Evolutionary conservation across 2,888 invertebrate species (phyloP).

Genomic region (Hybos culiciformis): DNA sequence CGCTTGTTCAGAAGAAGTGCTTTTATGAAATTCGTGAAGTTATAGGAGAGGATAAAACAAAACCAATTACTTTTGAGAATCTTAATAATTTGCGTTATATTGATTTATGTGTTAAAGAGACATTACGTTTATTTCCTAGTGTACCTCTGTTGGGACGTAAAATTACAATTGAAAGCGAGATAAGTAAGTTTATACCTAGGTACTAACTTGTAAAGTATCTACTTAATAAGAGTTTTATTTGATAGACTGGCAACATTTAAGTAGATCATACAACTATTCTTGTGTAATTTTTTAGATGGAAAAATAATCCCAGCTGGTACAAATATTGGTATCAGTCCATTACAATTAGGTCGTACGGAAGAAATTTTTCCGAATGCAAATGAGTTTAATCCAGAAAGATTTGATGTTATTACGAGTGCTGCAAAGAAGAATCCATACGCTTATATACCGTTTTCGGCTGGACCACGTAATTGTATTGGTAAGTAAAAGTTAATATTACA

Average conservation of each 20-base stretch:
- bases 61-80: constrained; percentile 26
- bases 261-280: not conserved
- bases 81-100: constrained; percentile 29
- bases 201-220: not conserved
- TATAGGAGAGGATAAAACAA: constrained; percentile 27
- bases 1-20: constrained; percentile 37
- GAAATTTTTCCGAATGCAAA: constrained; percentile 26
- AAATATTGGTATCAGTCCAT: constrained; percentile 29
- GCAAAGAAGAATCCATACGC: constrained; percentile 31
- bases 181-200: constrained; percentile 26
- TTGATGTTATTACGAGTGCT: constrained; percentile 24
- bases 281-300: constrained; percentile 23
- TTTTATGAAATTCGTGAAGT: constrained; percentile 35
- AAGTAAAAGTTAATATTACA: too few species aligned
- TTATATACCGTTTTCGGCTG: constrained; percentile 34
- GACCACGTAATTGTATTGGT: constrained; percentile 35
- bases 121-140: constrained; percentile 30
- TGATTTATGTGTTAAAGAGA: constrained; percentile 33
- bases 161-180: constrained; percentile 28
- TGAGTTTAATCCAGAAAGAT: constrained; percentile 33
- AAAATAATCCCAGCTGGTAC: constrained; percentile 31
- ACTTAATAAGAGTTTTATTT: not conserved
- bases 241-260: not conserved
- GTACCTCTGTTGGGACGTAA: constrained; percentile 31
- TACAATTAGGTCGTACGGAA: constrained; percentile 25